Evolutionary conservation across 2,888 invertebrate species (phyloP).

Genomic region (Tipula lateralis): DNA sequence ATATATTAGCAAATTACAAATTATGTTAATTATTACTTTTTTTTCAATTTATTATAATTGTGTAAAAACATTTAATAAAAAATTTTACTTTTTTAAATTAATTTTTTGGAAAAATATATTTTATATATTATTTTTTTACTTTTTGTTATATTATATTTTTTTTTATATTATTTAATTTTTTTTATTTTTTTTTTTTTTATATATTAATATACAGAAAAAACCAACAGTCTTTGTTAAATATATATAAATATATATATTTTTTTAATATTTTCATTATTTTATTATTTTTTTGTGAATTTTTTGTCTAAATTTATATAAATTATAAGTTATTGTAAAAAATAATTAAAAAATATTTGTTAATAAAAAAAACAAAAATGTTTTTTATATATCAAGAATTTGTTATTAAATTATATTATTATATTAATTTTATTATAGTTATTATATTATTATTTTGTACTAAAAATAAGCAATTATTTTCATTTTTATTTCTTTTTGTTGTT

Average conservation of each 20-base stretch:
- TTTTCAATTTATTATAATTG: not conserved
- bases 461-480: constrained; percentile 11
- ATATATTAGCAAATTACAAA: constrained; percentile 1
- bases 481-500: not conserved
- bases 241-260: constrained; percentile 2
- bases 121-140: constrained; percentile 12
- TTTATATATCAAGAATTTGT: constrained; percentile 6
- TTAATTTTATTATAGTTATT: not conserved
- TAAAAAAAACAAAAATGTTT: not conserved
- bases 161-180: not conserved
- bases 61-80: constrained; percentile 21
- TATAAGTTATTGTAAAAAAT: constrained; percentile 2
- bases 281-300: constrained; percentile 2
- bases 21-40: constrained; percentile 6
- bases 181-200: not conserved
- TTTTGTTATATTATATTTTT: not conserved
- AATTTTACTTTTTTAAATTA: not conserved
- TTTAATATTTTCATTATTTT: not conserved
- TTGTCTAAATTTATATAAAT: not conserved
- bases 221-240: constrained; percentile 24
- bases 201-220: constrained; percentile 24
- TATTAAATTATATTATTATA: constrained; percentile 1
- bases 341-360: not conserved
- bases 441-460: constrained; percentile 6
- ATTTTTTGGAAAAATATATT: constrained; percentile 7